Evolutionary conservation across 2,888 invertebrate species (phyloP), one percentile per base, ranked within the genome.

Genomic region (Achlya flavicornis): DNA sequence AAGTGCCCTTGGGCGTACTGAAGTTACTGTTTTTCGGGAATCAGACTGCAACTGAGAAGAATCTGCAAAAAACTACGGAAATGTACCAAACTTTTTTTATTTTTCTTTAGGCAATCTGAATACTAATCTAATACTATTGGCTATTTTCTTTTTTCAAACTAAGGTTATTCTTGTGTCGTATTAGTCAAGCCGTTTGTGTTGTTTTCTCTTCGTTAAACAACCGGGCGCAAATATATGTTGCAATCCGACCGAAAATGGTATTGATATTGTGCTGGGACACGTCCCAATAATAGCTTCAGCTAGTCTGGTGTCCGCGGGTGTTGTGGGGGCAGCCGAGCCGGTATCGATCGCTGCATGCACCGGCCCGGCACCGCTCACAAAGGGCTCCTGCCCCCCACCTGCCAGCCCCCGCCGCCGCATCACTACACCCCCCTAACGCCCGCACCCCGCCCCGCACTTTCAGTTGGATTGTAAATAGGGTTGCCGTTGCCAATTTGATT

Each of bases 321-420:
- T 53, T 19, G 69, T 70, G 71, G 66, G 63, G 71, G 65, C 69
- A 61, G 64, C 69, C 74, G 70, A 71, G 67, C 71, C 71, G 71
- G 73, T 86, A 89, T 89, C 83, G 88, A 89, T 87, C 87, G 79
- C 72, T 67, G 53, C 53, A 53, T 53, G 53, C 53, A 53, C 53
- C 53, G 84, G 85, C 85, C 84, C 35, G 35, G 85, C 85, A 85
- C 77, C 79, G 78, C 77, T 78, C 81, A 79, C 83, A 81, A 78
- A 83, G 82, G 78, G 76, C 76, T 65, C 70, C 73, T 67, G 69
- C 67, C 65, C 62, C 63, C 69, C 63, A 64, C 64, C 64, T 64
- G n/a, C 66, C 67, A 61, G 63, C 64, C 71, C 16, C 16, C 57
- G n/a, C 14, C 57, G 57, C 57, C 26, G 26, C 57, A 8, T n/a